A percentile compares a stretch with the other conserved stretches of the same genome.
These are phyloP conservation scores for Melanotaenia pygmaea DNA, from an alignment of 2,797 vertebrate species.

Conservation along the genomic window DNA sequence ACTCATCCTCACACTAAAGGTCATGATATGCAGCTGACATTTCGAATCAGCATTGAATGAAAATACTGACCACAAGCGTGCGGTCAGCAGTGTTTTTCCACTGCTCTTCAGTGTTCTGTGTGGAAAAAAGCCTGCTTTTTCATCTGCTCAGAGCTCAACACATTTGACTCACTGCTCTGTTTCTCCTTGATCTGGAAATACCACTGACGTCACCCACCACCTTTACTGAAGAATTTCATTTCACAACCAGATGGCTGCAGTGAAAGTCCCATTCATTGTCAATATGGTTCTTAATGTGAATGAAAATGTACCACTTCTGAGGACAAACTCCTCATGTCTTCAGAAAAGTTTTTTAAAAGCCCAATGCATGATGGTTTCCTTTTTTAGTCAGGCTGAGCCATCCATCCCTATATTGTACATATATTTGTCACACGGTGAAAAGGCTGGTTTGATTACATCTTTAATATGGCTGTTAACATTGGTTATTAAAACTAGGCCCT, in stretches of 20 bases:
- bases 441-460: no score
- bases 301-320: no score
- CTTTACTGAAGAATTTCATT: not conserved
- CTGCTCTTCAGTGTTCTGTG: slow-evolving; percentile 2
- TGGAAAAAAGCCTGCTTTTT: slow-evolving; percentile 8
- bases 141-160: not conserved
- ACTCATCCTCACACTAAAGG: slow-evolving; percentile 32
- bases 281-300: no score
- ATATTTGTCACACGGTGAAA: no score
- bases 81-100: not conserved
- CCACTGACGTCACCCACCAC: not conserved
- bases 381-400: no score
- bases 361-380: no score
- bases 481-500: no score
- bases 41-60: slow-evolving; percentile 19
- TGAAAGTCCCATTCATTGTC: not conserved
- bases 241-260: not conserved
- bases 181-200: not conserved
- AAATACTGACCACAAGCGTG: slow-evolving; percentile 1
- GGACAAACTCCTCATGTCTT: no score
- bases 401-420: no score
- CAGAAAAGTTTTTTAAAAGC: no score
- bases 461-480: no score
- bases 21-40: slow-evolving; percentile 34
- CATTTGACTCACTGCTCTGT: not conserved